Base-by-base conservation (phyloP, 2,797 vertebrate species). In the Cynodonichthys magdalenae region DNA sequence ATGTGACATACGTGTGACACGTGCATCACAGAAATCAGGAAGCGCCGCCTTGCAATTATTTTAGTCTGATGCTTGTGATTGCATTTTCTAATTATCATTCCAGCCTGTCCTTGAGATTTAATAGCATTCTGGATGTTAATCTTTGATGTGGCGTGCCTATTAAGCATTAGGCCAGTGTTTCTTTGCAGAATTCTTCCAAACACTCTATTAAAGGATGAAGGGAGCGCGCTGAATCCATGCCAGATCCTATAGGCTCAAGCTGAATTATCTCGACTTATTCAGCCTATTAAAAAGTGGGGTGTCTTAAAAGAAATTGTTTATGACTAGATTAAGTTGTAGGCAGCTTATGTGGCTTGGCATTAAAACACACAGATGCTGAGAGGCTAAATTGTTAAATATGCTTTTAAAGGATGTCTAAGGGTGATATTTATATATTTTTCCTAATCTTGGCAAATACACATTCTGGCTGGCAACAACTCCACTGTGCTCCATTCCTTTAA, bases 31-130 rank as follows among this genome's bases (percentile, higher is more conserved):
- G 44, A 84, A 89, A 91, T 87, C 85, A 71, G 67, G 79, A 87
- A 89, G 82, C 59, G 49, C 77, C 67, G 81, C 82, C 81, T 82
- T 14, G 85, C 89, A 91, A 93, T 92, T 91, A 92, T 92, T 91
- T 88, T 77, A 65, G 83, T 86, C 82, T 89, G 90, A 93, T 92
- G 89, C 85, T 90, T 88, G 84, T 93, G 92, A 93, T 93, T 93
- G 90, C 89, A 90, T 93, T 93, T 93, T 92, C 82, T 93, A 92
- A 93, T 93, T 93, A 94, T 92, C 88, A 92, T 93, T 91, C 91
- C 90, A 86, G 87, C 82, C 90, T 84, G 92, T 91, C 92, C 92
- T 94, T 94, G 93, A 90, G 90, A 87, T 92, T 92, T 92, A 93
- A 93, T 93, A 91, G 91, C 90, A 90, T 92, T 91, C 88, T 92